Conservation (phyloP, 2,797 vertebrate species). For the Periophthalmus magnuspinnatus region DNA sequence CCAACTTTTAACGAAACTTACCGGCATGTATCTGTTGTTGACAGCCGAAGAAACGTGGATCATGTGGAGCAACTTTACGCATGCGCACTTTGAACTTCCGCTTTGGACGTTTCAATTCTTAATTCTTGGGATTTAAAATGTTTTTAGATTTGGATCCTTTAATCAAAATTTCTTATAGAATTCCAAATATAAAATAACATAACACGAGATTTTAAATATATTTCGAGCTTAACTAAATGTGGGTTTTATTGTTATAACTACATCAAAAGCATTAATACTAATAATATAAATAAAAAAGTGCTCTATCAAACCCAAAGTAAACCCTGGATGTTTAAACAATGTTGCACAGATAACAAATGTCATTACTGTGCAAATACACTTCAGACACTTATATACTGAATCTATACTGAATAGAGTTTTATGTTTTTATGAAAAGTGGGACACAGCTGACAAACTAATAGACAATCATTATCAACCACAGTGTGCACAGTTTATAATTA, state of each 20-base stretch:
- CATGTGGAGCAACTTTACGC: constrained; percentile 34
- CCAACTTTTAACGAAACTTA: constrained; percentile 24
- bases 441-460: neutral
- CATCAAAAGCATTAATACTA: too few relatives aligned
- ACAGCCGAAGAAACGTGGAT: neutral
- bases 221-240: neutral
- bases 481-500: neutral
- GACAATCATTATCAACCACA: neutral
- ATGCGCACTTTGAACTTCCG: constrained; percentile 55
- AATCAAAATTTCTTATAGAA: neutral
- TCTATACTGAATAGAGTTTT: neutral
- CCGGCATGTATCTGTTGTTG: constrained; percentile 32
- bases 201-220: neutral
- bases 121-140: neutral
- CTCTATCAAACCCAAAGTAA: constrained; percentile 30
- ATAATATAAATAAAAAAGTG: constrained; percentile 21
- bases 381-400: neutral
- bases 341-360: constrained; percentile 37
- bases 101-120: constrained; percentile 23
- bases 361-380: neutral
- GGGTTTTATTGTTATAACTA: too few relatives aligned
- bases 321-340: constrained; percentile 53
- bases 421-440: neutral
- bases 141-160: too few relatives aligned
- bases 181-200: neutral